Base-by-base conservation (phyloP, 2,113 vertebrate species). In the Carettochelys insculpta region DNA sequence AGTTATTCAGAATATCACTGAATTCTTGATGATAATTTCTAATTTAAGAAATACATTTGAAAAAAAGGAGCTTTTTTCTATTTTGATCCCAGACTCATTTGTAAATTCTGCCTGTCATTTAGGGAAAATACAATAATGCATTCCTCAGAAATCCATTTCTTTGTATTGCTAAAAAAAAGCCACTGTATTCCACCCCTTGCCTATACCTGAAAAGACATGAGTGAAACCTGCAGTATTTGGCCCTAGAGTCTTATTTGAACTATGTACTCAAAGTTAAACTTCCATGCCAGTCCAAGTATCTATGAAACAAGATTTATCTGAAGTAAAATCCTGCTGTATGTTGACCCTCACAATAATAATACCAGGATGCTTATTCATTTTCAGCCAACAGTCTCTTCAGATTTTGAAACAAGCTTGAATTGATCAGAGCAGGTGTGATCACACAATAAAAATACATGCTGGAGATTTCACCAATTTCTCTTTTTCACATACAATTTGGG, bases 241-340 rank as follows among this genome's bases (percentile, higher is more conserved):
- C 0, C 6, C 4, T 7, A 34, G 19, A 31, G 50, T 76, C 76
- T 90, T 82, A 43, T 31, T 25, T 80, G 24, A 86, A 51, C 43
- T 53, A 50, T 10, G 12, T 81, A 76, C 38, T 89, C 5, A 77
- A 29, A 89, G 7, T 1, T 41, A 52, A 61, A 77, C 27, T 79
- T 11, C 22, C n/a, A 48, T 38, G 25, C 56, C 68, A 94, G 92
- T 92, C 52, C 77, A 80, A 80, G 25, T 43, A 92, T 80, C 53
- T 47, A 77, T 61, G 73, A 96, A 89, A 94, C 5, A 82, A 86
- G 83, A 83, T 94, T 94, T 77, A 56, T 85, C 43, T 89, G 77
- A 77, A 83, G 58, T 65, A 27, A 87, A 92, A 92, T 80, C 61
- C 43, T 77, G 16, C 75, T 87, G 77, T 76, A 84, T 1, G 20